A percentile compares a stretch with the other conserved stretches of the same genome.
Conservation (phyloP, 2,888 invertebrate genomes). For the Polyploca ridens region DNA sequence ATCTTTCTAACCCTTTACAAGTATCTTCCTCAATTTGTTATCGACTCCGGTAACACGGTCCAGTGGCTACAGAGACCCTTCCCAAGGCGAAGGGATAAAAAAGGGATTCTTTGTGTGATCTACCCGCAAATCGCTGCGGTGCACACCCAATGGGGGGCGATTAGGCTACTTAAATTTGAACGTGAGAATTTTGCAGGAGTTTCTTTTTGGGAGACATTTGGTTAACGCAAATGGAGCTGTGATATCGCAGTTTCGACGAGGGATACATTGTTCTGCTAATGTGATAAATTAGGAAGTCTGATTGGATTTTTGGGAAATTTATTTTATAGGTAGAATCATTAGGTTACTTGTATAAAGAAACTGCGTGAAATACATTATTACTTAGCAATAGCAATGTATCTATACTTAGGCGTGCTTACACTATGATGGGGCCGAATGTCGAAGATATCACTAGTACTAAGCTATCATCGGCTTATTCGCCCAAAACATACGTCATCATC, state of each 20-base stretch:
- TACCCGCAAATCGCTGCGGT: constrained; percentile 70
- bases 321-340: too few relatives aligned
- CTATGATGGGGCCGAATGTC: too few relatives aligned
- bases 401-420: too few relatives aligned
- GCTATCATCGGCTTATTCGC: too few relatives aligned
- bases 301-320: background rate
- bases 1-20: constrained; percentile 68
- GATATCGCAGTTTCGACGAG: background rate
- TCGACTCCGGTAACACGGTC: constrained; percentile 77
- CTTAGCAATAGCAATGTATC: too few relatives aligned
- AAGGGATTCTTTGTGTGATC: constrained; percentile 75
- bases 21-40: constrained; percentile 76
- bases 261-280: background rate
- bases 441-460: too few relatives aligned
- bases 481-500: too few relatives aligned
- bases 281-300: background rate
- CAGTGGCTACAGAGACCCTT: constrained; percentile 56
- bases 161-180: constrained; percentile 61
- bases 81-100: constrained; percentile 72
- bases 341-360: too few relatives aligned
- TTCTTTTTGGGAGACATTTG: constrained; percentile 30
- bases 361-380: too few relatives aligned
- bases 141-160: constrained; percentile 65
- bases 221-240: constrained; percentile 6
- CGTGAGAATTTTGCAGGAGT: constrained; percentile 53